Conservation (phyloP, 1,140 invertebrate species). For the Drosophila asahinai region DNA sequence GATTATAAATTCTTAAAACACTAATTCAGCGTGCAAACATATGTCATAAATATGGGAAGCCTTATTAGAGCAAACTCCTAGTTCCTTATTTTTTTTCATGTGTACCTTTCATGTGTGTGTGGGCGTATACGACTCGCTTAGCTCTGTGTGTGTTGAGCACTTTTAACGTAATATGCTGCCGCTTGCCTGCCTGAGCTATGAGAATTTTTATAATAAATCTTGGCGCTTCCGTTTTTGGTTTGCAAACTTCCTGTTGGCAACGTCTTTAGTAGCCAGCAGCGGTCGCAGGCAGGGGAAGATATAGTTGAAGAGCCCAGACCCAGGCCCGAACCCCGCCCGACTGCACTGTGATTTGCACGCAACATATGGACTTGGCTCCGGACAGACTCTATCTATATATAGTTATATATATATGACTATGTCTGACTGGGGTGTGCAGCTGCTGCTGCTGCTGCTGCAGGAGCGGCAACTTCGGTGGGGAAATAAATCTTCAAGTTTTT, state of each 20-base stretch:
- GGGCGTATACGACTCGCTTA: slow-evolving; percentile 15
- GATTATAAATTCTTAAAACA: too few relatives aligned
- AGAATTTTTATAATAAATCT: slow-evolving; percentile 84
- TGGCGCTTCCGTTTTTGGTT: slow-evolving; percentile 80
- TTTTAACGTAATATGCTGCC: slow-evolving; percentile 82
- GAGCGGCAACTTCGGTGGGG: slow-evolving; percentile 50
- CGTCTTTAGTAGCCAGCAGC: slow-evolving; percentile 66
- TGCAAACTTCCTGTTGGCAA: slow-evolving; percentile 82
- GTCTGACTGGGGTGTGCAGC: slow-evolving; percentile 35
- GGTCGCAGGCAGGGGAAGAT: slow-evolving; percentile 4
- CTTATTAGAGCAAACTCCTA: too few relatives aligned
- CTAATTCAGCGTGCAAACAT: too few relatives aligned
- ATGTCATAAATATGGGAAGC: too few relatives aligned
- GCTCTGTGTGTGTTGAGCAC: slow-evolving; percentile 58
- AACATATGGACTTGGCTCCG: slow-evolving; percentile 68
- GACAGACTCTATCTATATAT: slow-evolving; percentile 38
- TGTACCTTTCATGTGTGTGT: slow-evolving; percentile 12
- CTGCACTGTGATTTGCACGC: slow-evolving; percentile 77
- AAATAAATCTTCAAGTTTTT: slow-evolving; percentile 81
- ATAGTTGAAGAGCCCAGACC: slow-evolving; percentile 9
- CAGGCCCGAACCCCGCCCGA: slow-evolving; percentile 5
- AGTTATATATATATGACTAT: slow-evolving; percentile 13
- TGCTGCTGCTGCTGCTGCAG: slow-evolving; percentile 26
- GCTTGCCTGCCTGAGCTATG: slow-evolving; percentile 77
- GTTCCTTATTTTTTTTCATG: neutral